These are phyloP conservation scores for Acrobasis suavella DNA, from an alignment of 2,888 invertebrate genomes.

Conservation along the genomic window DNA sequence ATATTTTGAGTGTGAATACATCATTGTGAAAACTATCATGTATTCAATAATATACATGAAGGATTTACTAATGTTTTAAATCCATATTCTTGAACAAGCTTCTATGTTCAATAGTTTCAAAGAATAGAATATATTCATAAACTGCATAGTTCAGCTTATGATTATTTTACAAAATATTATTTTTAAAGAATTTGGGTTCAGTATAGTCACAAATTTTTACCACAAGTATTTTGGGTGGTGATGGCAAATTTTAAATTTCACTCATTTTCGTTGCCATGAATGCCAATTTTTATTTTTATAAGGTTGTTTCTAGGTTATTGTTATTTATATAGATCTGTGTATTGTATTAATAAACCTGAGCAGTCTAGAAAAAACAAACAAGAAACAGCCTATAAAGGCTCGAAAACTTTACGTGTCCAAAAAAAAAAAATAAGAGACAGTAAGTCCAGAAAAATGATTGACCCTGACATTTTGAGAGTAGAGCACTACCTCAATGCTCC, in stretches of 20 bases:
- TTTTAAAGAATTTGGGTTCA: too few species aligned
- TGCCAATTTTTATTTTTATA: neutral
- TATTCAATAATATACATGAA: constrained; percentile 2
- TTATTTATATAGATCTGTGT: constrained; percentile 7
- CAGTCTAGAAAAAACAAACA: neutral
- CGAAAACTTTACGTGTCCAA: too few species aligned
- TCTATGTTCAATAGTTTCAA: neutral
- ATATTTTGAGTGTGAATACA: constrained; percentile 7
- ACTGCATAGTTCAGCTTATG: too few species aligned
- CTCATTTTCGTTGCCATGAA: constrained; percentile 11
- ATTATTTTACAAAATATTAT: too few species aligned
- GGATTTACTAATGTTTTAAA: neutral
- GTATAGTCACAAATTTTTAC: constrained; percentile 6
- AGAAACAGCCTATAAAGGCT: neutral
- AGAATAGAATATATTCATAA: too few species aligned
- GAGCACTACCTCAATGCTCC: too few species aligned
- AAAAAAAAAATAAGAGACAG: too few species aligned
- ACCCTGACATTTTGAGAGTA: too few species aligned
- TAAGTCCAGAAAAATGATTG: too few species aligned
- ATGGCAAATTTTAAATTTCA: neutral
- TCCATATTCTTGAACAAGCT: neutral
- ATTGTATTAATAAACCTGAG: constrained; percentile 28
- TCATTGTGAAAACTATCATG: neutral
- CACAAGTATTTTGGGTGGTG: neutral
- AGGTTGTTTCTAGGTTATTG: constrained; percentile 5